Conservation (phyloP, 2,888 invertebrate genomes). For the Dolichopus griseipennis region DNA sequence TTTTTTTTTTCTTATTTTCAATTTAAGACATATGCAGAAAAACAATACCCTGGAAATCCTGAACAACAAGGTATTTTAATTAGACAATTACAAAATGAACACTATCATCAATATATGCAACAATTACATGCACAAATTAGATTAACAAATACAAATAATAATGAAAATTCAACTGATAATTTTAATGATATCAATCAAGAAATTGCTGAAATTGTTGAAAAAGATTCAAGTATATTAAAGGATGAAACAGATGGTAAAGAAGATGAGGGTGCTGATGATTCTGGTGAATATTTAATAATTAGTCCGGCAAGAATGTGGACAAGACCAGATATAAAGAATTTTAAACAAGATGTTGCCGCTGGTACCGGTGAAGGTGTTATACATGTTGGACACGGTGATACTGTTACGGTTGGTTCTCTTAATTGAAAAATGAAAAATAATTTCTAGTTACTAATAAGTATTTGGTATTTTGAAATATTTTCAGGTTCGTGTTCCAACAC, state of each 20-base stretch:
- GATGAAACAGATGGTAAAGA: not conserved
- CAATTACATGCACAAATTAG: conserved; percentile 57
- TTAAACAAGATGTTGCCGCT: conserved; percentile 80
- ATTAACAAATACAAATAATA: not conserved
- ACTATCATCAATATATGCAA: conserved; percentile 98
- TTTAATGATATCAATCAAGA: conserved; percentile 17
- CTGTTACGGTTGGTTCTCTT: conserved; percentile 68
- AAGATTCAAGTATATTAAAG: conserved; percentile 22
- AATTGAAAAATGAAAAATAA: not conserved
- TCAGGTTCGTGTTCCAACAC: conserved; percentile 84
- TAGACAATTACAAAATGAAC: conserved; percentile 92
- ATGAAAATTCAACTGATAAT: conserved; percentile 8
- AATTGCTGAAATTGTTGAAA: conserved; percentile 24
- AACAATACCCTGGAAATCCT: conserved; percentile 78
- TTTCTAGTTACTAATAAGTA: not conserved
- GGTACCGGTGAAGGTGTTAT: conserved; percentile 78
- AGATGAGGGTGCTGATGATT: conserved; percentile 32
- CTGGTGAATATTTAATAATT: conserved; percentile 47
- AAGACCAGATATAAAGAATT: conserved; percentile 70
- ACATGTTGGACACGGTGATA: conserved; percentile 92
- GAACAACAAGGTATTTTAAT: conserved; percentile 91
- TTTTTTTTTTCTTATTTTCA: not conserved
- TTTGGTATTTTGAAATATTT: not conserved
- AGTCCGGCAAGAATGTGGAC: conserved; percentile 94
- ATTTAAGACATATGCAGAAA: conserved; percentile 73